Base-by-base conservation (phyloP, 2,113 vertebrate genomes). In the Glaucidium brasilianum region DNA sequence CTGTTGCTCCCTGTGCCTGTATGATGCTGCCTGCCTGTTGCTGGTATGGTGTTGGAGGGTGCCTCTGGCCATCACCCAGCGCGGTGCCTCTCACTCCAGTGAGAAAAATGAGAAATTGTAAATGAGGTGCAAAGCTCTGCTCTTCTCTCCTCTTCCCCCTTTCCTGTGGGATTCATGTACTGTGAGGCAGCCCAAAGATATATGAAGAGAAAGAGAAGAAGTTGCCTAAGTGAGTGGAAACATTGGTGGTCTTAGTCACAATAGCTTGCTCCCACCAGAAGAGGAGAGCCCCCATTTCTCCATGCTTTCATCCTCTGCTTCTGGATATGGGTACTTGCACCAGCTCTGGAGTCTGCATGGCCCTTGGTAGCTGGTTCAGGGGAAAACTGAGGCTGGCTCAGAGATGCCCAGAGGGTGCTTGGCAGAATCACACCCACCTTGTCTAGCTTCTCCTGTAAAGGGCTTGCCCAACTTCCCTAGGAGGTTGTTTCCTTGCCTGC, bases 21-120 rank as follows among this genome's bases (percentile, higher is more conserved):
- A 22, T 27, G n/a, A 16, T 10, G 72, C 71, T n/a, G 39, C 30
- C 47, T 9, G 5, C 16, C 12, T 0, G 0, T 2, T 37, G 8
- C 32, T 34, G 5, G 3, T 3, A 43, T 6, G 55, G 58, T 79
- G 72, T 71, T 26, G 50, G 19, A 18, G 4, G 1, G 1, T 74
- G n/a, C 26, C 50, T 26, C 34, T 7, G 13, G 34, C 45, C 37
- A 25, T 13, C 58, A n/a, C 4, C 45, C 34, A 17, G 7, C 5
- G 11, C 1, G 1, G 9, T 45, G 67, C 45, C 3, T 2, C 37
- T 72, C 21, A 2, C 18, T 67, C 18, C 60, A 1, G 0, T 7
- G 11, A n/a, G 20, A 34, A 45, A 72, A 58, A 64, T 6, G 23
- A 66, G 64, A 66, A 77, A 66, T 2, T 25, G 10, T 22, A 77